A percentile compares a stretch with the other conserved stretches of the same genome.
Conservation (phyloP, 2,113 vertebrate species). For the Malurus alboscapulatus region DNA sequence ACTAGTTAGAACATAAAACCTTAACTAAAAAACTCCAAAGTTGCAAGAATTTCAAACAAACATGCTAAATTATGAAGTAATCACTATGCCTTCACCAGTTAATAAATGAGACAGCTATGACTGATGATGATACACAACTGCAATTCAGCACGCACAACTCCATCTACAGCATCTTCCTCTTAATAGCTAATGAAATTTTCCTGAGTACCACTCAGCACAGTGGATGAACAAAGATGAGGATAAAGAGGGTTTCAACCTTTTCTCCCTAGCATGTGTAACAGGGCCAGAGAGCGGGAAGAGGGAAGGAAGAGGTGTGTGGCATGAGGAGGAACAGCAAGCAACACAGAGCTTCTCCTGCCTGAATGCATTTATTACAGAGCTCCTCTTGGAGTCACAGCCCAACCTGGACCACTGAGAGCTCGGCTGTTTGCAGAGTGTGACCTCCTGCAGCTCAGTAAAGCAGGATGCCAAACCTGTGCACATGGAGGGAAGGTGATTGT, state of each 20-base stretch:
- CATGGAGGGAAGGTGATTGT: fast-evolving
- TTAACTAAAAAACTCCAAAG: not conserved
- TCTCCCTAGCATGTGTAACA: not conserved
- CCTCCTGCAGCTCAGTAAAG: fast-evolving
- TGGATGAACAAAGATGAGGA: not conserved
- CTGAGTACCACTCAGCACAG: not conserved
- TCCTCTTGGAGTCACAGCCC: not conserved
- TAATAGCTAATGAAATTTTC: slow-evolving; percentile 27
- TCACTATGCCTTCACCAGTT: not conserved
- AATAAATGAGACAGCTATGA: not conserved
- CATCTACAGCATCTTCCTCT: not conserved
- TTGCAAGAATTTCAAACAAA: not conserved
- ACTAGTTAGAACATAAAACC: not conserved
- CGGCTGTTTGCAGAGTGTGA: not conserved
- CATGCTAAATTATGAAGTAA: not conserved
- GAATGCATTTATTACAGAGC: not conserved
- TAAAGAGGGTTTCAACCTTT: not conserved
- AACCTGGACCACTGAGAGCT: fast-evolving
- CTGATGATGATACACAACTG: not conserved
- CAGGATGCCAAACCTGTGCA: not conserved
- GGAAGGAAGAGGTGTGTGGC: not conserved
- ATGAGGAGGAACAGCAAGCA: not conserved
- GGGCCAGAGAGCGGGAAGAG: not conserved
- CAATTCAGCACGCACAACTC: not conserved
- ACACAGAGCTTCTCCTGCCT: not conserved